phyloP scores from a whole-genome alignment of 2,888 invertebrate genomes.

The Hirtodrosophila alboralis region DNA sequence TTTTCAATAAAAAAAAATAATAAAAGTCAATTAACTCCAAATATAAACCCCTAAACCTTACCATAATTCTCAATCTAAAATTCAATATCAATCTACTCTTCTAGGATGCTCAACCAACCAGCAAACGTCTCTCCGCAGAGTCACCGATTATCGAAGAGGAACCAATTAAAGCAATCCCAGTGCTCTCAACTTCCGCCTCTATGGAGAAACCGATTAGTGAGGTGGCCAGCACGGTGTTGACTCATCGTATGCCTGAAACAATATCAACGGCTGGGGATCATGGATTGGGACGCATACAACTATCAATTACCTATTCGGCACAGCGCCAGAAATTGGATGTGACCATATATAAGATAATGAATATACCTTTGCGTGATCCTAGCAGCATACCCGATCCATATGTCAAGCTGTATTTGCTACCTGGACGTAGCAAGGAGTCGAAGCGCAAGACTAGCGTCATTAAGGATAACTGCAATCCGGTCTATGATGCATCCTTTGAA shows the following conservation, averaged over 20 bases:
- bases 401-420: constrained; percentile 93
- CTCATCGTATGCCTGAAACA: constrained; percentile 87
- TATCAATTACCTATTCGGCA: constrained; percentile 93
- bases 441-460: constrained; percentile 92
- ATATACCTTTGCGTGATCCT: constrained; percentile 92
- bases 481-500: constrained; percentile 96
- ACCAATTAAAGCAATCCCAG: constrained; percentile 49
- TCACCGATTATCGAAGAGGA: constrained; percentile 78
- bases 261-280: constrained; percentile 89
- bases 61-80: no score
- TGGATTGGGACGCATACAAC: constrained; percentile 91
- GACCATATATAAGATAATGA: constrained; percentile 95
- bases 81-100: neutral
- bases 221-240: constrained; percentile 83
- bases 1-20: no score
- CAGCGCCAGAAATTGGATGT: constrained; percentile 92
- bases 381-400: constrained; percentile 95
- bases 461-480: constrained; percentile 95
- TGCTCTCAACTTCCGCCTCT: constrained; percentile 73
- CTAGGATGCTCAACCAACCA: constrained; percentile 61
- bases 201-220: constrained; percentile 69
- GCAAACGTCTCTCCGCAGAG: constrained; percentile 75
- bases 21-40: no score
- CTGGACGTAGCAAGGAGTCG: constrained; percentile 92
- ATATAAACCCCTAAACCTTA: no score